Evolutionary conservation across 2,888 invertebrate genomes (phyloP).

Genomic region (Trisateles emortualis): DNA sequence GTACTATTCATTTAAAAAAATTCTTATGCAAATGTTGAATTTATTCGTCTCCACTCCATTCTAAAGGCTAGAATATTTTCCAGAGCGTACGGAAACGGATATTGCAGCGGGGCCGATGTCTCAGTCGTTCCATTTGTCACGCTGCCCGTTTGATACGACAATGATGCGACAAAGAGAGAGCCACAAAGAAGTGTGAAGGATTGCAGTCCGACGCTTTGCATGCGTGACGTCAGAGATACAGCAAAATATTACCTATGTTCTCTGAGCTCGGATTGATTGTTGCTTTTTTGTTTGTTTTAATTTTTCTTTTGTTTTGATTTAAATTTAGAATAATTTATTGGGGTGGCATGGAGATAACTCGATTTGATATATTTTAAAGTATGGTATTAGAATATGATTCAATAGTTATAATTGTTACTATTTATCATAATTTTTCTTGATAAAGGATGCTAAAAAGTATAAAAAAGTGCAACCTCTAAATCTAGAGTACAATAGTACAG

Average conservation of each 20-base stretch:
- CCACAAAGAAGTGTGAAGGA: conserved; percentile 54
- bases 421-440: too few relatives aligned
- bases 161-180: conserved; percentile 43
- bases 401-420: too few relatives aligned
- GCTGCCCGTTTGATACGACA: conserved; percentile 55
- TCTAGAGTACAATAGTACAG: too few relatives aligned
- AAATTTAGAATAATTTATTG: not conserved
- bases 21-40: not conserved
- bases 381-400: too few relatives aligned
- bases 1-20: not conserved
- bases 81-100: conserved; percentile 66
- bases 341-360: not conserved
- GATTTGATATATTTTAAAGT: too few relatives aligned
- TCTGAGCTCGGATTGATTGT: conserved; percentile 5
- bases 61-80: conserved; percentile 54
- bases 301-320: not conserved
- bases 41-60: conserved; percentile 23
- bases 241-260: not conserved
- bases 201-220: conserved; percentile 39
- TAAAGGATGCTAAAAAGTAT: too few relatives aligned
- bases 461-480: too few relatives aligned
- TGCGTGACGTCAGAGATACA: conserved; percentile 13
- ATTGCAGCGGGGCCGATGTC: conserved; percentile 71
- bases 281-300: conserved; percentile 1
- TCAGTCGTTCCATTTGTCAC: conserved; percentile 74